A percentile compares a stretch with the other conserved stretches of the same genome.
Evolutionary conservation across 2,797 vertebrate genomes (phyloP).

Genomic region (Acomys russatus): DNA sequence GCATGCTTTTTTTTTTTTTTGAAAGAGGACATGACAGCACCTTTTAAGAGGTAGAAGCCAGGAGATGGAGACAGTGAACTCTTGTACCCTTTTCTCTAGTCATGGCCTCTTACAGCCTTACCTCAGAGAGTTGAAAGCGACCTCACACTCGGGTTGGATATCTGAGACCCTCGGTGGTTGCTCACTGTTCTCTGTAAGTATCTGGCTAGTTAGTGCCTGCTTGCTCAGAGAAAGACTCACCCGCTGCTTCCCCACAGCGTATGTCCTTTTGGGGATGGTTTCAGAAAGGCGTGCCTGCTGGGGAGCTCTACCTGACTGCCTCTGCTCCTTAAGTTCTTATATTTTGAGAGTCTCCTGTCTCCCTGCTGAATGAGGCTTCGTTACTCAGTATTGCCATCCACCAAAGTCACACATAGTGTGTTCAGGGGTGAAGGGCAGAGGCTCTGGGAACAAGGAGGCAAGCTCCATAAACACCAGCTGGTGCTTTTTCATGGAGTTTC

Average conservation of each 20-base stretch:
- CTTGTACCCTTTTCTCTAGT: not conserved
- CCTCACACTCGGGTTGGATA: fast-evolving
- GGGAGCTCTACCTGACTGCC: not conserved
- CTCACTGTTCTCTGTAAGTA: not conserved
- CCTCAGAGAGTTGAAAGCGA: not conserved
- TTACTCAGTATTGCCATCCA: not conserved
- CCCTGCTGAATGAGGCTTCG: not conserved
- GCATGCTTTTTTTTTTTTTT: not conserved
- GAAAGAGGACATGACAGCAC: not conserved
- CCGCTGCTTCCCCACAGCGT: not conserved
- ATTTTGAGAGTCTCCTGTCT: not conserved
- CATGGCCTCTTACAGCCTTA: fast-evolving
- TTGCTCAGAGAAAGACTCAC: not conserved
- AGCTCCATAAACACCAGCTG: not conserved
- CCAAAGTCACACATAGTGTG: fast-evolving
- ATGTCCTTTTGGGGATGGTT: not conserved
- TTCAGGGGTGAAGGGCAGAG: not conserved
- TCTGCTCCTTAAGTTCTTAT: not conserved
- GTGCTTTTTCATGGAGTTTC: not conserved
- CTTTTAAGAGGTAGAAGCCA: not conserved
- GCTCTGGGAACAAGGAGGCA: not conserved
- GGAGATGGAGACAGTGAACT: not conserved
- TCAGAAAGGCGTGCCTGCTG: not conserved
- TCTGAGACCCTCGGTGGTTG: not conserved
- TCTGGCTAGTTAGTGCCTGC: not conserved